phyloP scores from a whole-genome alignment of 1,140 invertebrate genomes.

The Nephotettix cincticeps region DNA sequence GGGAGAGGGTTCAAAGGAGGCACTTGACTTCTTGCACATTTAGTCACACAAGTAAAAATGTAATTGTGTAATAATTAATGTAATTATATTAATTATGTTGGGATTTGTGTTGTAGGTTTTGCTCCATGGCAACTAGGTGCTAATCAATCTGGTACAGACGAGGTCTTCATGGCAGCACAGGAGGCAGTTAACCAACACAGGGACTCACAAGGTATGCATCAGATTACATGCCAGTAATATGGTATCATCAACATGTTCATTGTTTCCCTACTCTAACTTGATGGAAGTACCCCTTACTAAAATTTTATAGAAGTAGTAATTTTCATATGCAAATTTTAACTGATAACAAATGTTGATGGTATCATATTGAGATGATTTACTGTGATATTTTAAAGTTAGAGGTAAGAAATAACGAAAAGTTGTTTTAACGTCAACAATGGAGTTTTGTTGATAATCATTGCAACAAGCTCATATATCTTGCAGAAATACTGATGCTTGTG shows the following conservation, averaged over 20 bases:
- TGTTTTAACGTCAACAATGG: neutral
- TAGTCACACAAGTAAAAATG: too few species aligned
- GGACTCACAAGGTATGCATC: conserved; percentile 72
- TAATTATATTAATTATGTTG: too few species aligned
- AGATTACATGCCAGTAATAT: conserved; percentile 1
- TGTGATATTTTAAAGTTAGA: neutral
- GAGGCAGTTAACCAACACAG: conserved; percentile 66
- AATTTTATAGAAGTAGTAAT: neutral
- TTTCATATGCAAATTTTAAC: too few species aligned
- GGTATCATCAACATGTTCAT: conserved; percentile 24
- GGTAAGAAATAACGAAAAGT: neutral
- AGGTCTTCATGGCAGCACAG: conserved; percentile 69
- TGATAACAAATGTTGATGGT: conserved; percentile 22
- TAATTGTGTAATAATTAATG: too few species aligned
- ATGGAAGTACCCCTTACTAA: neutral
- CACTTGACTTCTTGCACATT: too few species aligned
- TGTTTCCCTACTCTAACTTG: neutral
- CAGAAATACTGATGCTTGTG: too few species aligned
- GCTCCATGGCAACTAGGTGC: conserved; percentile 62
- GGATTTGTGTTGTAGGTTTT: conserved; percentile 50
- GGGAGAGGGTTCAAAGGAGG: too few species aligned
- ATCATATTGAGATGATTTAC: neutral
- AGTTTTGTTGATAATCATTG: neutral
- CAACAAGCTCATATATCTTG: too few species aligned
- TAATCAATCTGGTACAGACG: conserved; percentile 54